A percentile compares a stretch with the other conserved stretches of the same genome.
Evolutionary conservation across 2,888 invertebrate species (phyloP).

Genomic region (Diplolepis rosae): DNA sequence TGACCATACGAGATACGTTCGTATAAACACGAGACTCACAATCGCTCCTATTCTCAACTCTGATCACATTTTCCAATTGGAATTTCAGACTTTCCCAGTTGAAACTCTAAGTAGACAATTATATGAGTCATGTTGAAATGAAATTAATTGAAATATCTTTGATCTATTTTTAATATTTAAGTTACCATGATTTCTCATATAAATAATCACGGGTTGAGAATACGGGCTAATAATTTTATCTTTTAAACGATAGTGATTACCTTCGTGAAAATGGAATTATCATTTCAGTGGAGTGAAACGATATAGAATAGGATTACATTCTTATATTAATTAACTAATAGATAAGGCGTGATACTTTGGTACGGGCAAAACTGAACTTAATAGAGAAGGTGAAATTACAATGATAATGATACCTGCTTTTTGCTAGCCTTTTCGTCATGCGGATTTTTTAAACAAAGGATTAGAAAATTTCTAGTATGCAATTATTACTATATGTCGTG

Average conservation of each 20-base stretch:
- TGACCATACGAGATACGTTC: constrained; percentile 34
- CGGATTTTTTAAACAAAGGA: neutral
- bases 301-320: constrained; percentile 53
- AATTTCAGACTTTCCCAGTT: neutral
- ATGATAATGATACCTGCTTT: neutral
- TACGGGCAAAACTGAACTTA: constrained; percentile 63
- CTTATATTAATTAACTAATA: constrained; percentile 50
- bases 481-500: neutral
- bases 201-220: neutral
- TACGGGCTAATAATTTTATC: neutral
- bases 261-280: neutral
- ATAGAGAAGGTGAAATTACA: constrained; percentile 45
- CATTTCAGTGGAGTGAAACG: constrained; percentile 31
- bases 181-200: neutral
- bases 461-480: neutral
- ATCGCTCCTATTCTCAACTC: constrained; percentile 14
- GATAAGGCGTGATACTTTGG: constrained; percentile 62
- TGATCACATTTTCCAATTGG: neutral
- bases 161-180: neutral
- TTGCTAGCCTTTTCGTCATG: neutral
- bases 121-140: neutral
- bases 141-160: neutral
- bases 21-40: constrained; percentile 12
- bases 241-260: neutral
- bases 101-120: neutral